Base-by-base conservation (phyloP, 1,140 invertebrate species). In the Platyscapa corneri region DNA sequence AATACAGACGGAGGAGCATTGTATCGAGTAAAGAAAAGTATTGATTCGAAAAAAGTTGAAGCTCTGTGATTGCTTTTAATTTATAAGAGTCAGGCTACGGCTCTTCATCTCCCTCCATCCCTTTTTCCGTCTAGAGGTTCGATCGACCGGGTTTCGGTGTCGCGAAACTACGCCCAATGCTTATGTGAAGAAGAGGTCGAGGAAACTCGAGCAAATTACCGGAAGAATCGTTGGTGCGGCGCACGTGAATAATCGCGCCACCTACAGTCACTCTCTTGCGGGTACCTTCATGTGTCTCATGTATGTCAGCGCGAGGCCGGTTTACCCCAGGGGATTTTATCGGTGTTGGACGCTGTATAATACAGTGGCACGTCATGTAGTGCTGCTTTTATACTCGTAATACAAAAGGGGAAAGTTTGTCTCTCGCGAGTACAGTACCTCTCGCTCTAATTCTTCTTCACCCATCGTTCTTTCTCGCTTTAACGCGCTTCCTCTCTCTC, bases 191-290 rank as follows among this genome's bases (percentile, higher is more conserved):
- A 39, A 53, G 72, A 78, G 65, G 64, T 79, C 39, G 65, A 86
- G 85, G 79, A 86, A 79, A 76, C 83, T 82, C 89, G 89, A 90
- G 88, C 90, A 88, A 91, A 90, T 91, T 90, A 89, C 89, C 89
- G 89, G 86, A 89, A 89, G 77, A 87, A 72, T 85, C 86, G 56
- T 6, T 27, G 56, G 56, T 60, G 83, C 83, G 5, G 83, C 84
- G 56, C 76, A 84, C 72, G 74, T 87, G 86, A 84, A 79, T 85
- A 88, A 39, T 81, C 82, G 79, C 42, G 75, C 46, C 75, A 34
- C 20, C 75, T 76, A 76, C 77, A 86, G 65, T 60, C 72, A 86
- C 23, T 14, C 12, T 8, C 37, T 74, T 5, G 20, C 34, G 6
- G 23, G 12, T 12, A 56, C 32, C 42, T 12, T 46, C 12, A 7